A percentile compares a stretch with the other conserved stretches of the same genome.
Evolutionary conservation across 2,888 invertebrate genomes (phyloP).

Genomic region (Chalcosyrphus nemorum): DNA sequence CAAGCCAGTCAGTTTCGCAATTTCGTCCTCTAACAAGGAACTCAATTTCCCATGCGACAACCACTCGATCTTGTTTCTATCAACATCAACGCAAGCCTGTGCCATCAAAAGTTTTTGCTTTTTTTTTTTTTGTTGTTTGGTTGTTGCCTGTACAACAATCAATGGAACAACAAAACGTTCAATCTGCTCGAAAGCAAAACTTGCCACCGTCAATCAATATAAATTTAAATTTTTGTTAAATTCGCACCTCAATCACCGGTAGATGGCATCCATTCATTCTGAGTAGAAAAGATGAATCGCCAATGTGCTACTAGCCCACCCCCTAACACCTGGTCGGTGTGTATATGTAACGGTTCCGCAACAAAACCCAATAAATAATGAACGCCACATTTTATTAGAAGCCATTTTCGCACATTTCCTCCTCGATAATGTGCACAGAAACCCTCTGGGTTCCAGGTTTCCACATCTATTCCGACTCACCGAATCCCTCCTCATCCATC

Average conservation of each 20-base stretch:
- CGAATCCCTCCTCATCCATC: background rate
- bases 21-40: slow-evolving; percentile 51
- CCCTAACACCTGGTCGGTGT: background rate
- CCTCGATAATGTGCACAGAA: too few species aligned
- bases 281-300: slow-evolving; percentile 52
- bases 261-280: slow-evolving; percentile 41
- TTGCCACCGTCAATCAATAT: slow-evolving; percentile 26
- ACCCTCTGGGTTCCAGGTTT: slow-evolving; percentile 12
- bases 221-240: slow-evolving; percentile 56
- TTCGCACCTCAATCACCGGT: slow-evolving; percentile 55
- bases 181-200: slow-evolving; percentile 10
- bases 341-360: background rate
- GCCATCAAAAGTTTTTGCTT: background rate
- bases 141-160: too few species aligned
- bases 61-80: slow-evolving; percentile 48
- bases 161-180: slow-evolving; percentile 18
- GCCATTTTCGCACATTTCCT: slow-evolving; percentile 50
- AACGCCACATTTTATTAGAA: slow-evolving; percentile 50
- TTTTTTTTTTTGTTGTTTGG: background rate
- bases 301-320: background rate
- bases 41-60: slow-evolving; percentile 62
- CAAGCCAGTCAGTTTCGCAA: slow-evolving; percentile 29
- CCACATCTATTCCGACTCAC: background rate
- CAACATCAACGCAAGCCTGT: slow-evolving; percentile 9
- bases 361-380: slow-evolving; percentile 61